These are phyloP conservation scores for Morpho deidamia DNA, from an alignment of 2,888 invertebrate species.

Conservation along the genomic window DNA sequence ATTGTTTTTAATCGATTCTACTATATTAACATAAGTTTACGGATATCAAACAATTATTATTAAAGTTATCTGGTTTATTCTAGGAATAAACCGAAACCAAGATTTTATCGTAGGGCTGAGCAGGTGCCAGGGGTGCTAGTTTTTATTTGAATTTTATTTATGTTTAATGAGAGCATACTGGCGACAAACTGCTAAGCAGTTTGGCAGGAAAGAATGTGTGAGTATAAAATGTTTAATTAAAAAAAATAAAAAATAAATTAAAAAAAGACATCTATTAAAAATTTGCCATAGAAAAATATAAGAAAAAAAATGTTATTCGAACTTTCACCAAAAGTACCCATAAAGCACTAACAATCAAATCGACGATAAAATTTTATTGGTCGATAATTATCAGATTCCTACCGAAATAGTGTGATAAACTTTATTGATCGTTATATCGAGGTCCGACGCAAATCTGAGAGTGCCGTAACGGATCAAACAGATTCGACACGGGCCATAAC, in stretches of 20 bases:
- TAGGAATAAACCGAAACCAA: too few species aligned
- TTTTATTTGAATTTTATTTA: too few species aligned
- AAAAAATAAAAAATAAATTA: too few species aligned
- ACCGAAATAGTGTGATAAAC: conserved; percentile 70
- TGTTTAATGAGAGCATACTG: too few species aligned
- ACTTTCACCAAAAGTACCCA: conserved; percentile 47
- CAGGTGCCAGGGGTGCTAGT: too few species aligned
- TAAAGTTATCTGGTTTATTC: background rate
- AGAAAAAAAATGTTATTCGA: conserved; percentile 33
- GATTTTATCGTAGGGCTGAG: too few species aligned
- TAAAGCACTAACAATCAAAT: conserved; percentile 46
- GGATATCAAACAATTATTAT: background rate
- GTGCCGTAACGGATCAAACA: conserved; percentile 52
- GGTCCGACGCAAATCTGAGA: conserved; percentile 55
- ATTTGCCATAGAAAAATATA: conserved; percentile 28
- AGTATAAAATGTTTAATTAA: too few species aligned
- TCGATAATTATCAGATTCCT: conserved; percentile 63
- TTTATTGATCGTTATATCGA: conserved; percentile 69
- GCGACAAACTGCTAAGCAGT: too few species aligned
- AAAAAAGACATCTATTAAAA: conserved; percentile 12
- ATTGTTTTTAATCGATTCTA: conserved; percentile 19
- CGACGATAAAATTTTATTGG: conserved; percentile 55
- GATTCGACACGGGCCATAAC: conserved; percentile 52
- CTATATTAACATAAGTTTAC: background rate
- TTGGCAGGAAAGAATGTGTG: too few species aligned